Conservation (phyloP, 2,113 vertebrate species). For the Odontesthes bonariensis region DNA sequence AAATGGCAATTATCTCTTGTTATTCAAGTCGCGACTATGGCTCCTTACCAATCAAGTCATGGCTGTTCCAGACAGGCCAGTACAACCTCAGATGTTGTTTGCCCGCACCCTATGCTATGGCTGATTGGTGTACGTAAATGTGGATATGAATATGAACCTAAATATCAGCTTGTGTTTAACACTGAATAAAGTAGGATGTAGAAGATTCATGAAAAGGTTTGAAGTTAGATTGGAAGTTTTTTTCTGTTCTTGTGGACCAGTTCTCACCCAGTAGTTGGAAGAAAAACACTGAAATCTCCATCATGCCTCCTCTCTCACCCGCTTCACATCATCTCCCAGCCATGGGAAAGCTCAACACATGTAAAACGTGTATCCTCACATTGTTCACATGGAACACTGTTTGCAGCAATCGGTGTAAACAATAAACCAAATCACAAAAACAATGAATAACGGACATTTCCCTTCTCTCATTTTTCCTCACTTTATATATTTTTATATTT, state of each 20-base stretch:
- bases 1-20: too few species aligned
- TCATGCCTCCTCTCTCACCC: constrained; percentile 19
- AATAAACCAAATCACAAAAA: constrained; percentile 62
- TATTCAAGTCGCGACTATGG: background rate
- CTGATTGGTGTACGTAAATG: background rate
- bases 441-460: constrained; percentile 45
- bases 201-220: background rate
- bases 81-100: background rate
- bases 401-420: constrained; percentile 56
- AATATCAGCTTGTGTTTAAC: background rate
- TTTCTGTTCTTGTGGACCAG: constrained; percentile 11
- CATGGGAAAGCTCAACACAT: constrained; percentile 52
- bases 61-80: background rate
- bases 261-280: constrained; percentile 26
- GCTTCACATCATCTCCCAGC: constrained; percentile 43
- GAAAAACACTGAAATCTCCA: constrained; percentile 28
- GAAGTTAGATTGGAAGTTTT: background rate
- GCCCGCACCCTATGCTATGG: too few species aligned
- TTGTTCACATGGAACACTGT: constrained; percentile 67
- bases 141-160: background rate
- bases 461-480: constrained; percentile 6
- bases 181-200: background rate
- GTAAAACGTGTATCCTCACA: constrained; percentile 71
- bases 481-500: background rate
- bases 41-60: background rate